A percentile compares a stretch with the other conserved stretches of the same genome.
Conservation (phyloP, 2,797 vertebrate species). For the Hypotaenidia philippensis region DNA sequence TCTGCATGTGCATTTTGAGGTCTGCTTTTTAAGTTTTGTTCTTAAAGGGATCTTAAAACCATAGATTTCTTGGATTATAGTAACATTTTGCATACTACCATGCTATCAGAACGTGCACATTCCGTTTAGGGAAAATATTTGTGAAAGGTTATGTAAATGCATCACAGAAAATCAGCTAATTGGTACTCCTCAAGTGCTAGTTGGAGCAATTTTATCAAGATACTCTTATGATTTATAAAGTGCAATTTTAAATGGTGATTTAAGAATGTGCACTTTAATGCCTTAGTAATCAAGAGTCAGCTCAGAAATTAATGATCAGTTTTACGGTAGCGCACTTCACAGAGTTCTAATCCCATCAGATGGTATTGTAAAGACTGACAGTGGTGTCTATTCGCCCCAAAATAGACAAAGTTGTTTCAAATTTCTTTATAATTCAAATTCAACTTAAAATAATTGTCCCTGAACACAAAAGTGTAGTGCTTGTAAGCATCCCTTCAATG, state of each 20-base stretch:
- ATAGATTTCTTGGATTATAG: accelerated
- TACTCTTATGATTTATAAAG: not conserved
- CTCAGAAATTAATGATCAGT: constrained; percentile 5
- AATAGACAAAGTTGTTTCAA: not conserved
- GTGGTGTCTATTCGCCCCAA: not conserved
- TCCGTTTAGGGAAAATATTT: not conserved
- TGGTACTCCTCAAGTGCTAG: not conserved
- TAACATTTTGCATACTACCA: not conserved
- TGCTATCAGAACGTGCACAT: not conserved
- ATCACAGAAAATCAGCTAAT: not conserved
- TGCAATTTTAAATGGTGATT: not conserved
- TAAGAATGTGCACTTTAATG: not conserved
- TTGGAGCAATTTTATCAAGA: not conserved
- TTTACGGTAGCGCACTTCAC: not conserved
- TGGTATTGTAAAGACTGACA: not conserved
- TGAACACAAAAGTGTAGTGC: not conserved
- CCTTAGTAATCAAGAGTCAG: not conserved
- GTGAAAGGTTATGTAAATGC: not conserved
- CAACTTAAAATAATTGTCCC: not conserved
- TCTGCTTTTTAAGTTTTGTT: not conserved
- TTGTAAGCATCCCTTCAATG: not conserved
- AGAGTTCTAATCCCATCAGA: not conserved
- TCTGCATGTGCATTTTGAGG: not conserved
- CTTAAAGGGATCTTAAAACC: not conserved
- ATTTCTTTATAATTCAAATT: not conserved